Conservation (phyloP, 2,797 vertebrate genomes). For the Sparidentex hasta region DNA sequence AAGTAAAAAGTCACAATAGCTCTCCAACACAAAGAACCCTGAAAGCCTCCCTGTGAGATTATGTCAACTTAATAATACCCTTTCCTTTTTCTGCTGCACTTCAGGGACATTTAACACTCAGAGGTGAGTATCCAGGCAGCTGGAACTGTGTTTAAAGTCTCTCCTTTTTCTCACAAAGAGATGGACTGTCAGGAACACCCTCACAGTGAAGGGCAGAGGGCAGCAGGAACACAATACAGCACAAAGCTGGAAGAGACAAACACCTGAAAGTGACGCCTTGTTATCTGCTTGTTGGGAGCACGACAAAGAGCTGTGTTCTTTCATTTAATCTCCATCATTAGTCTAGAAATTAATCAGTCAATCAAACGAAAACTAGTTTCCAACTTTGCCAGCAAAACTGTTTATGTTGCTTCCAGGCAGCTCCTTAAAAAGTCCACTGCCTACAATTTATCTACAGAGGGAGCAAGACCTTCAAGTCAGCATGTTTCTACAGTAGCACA, state of each 20-base stretch:
- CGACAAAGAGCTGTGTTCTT: background rate
- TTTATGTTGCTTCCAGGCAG: no score
- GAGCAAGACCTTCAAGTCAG: no score
- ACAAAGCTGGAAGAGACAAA: constrained; percentile 43
- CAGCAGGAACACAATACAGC: constrained; percentile 18
- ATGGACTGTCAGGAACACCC: constrained; percentile 34
- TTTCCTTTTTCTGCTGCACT: constrained; percentile 54
- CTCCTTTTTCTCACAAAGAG: constrained; percentile 29
- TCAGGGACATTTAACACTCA: constrained; percentile 41
- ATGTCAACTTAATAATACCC: constrained; percentile 40
- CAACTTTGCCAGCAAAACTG: no score
- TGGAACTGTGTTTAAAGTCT: constrained; percentile 43
- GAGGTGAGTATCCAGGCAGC: constrained; percentile 24
- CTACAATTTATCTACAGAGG: no score
- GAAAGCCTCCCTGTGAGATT: constrained; percentile 40
- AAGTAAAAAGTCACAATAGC: constrained; percentile 21
- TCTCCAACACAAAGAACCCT: constrained; percentile 9
- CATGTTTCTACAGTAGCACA: no score
- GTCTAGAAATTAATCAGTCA: no score
- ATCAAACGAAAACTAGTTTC: no score
- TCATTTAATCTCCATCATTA: background rate
- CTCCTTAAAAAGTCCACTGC: no score
- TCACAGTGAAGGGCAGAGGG: constrained; percentile 17
- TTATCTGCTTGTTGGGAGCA: constrained; percentile 8
- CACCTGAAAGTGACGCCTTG: constrained; percentile 19